Base-by-base conservation (phyloP, 2,113 vertebrate genomes). In the Amphilophus citrinellus region DNA sequence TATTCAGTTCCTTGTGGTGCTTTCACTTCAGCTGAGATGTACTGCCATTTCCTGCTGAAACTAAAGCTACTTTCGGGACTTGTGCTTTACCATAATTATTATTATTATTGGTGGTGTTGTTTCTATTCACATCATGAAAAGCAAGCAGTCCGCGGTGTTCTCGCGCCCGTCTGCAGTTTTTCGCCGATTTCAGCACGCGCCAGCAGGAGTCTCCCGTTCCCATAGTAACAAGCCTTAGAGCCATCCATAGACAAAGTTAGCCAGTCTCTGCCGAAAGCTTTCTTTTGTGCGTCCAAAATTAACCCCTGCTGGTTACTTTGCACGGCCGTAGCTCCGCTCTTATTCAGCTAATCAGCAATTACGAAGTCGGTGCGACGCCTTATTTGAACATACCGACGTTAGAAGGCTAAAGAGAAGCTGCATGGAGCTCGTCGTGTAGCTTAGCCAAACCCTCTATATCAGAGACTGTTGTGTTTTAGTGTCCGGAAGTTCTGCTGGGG, bases 191-290 rank as follows among this genome's bases (percentile, higher is more conserved):
- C 88, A 50, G 22, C 61, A 42, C 20, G 83, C 77, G 77, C 94
- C 94, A 93, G 91, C 84, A 95, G 94, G 94, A 94, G 94, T 95
- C 94, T 92, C 93, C 44, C 88, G 0, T 96, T 37, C 1, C 96
- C 86, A 95, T 93, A 91, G 93, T 89, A 92, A 94, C 91, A 80
- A 56, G 30, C 10, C 77, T 39, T 62, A 56, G 85, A 85, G 61
- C 89, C 39, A 61, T 87, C 30, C 2, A 79, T 10, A 39, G 47
- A 50, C 50, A 5, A 20, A 77, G 87, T 88, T 88, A 76, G 82
- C 76, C 27, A 32, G 71, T 68, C 47, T 80, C 37, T 42, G 50
- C 27, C 62, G 13, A n/a, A 24, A 35, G 56, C 68, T 61, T 75
- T 11, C 75, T 53, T 68, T 14, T 4, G 13, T 22, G 20, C n/a